phyloP scores from a whole-genome alignment of 1,140 invertebrate genomes.

The Atta cephalotes region DNA sequence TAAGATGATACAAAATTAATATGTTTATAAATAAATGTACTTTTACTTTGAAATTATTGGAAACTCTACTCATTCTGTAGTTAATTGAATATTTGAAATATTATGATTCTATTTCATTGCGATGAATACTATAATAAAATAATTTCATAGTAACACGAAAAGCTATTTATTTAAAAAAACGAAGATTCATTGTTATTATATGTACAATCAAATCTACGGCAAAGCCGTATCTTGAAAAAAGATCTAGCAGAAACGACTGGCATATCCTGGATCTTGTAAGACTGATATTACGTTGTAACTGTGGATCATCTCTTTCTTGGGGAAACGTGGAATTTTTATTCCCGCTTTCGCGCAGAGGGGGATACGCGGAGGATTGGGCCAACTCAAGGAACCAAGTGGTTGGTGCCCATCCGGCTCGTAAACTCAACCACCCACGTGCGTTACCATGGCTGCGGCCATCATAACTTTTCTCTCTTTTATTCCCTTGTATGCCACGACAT shows the following conservation, averaged over 20 bases:
- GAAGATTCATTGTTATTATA: constrained; percentile 13
- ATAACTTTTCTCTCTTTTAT: constrained; percentile 80
- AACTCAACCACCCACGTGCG: constrained; percentile 62
- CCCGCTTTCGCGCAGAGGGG: not conserved
- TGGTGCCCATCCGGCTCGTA: constrained; percentile 56
- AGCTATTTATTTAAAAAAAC: not conserved
- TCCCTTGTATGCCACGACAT: constrained; percentile 71
- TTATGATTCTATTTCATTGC: not conserved
- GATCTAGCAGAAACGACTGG: constrained; percentile 15
- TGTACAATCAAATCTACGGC: constrained; percentile 1
- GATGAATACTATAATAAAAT: constrained; percentile 19
- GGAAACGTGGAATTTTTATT: constrained; percentile 68
- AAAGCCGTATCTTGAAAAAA: not conserved
- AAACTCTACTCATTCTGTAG: not conserved
- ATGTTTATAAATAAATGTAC: not conserved
- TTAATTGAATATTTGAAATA: not conserved
- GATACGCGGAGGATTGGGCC: constrained; percentile 17
- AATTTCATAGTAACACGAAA: not conserved
- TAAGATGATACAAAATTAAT: not conserved
- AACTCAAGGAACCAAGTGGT: constrained; percentile 51
- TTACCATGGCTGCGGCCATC: constrained; percentile 72
- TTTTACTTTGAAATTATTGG: not conserved
- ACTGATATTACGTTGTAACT: constrained; percentile 52
- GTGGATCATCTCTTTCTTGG: not conserved
- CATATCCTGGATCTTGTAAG: constrained; percentile 40